Evolutionary conservation across 2,888 invertebrate species (phyloP), one percentile per base, ranked within the genome.

Genomic region (Microdon myrmicae): DNA sequence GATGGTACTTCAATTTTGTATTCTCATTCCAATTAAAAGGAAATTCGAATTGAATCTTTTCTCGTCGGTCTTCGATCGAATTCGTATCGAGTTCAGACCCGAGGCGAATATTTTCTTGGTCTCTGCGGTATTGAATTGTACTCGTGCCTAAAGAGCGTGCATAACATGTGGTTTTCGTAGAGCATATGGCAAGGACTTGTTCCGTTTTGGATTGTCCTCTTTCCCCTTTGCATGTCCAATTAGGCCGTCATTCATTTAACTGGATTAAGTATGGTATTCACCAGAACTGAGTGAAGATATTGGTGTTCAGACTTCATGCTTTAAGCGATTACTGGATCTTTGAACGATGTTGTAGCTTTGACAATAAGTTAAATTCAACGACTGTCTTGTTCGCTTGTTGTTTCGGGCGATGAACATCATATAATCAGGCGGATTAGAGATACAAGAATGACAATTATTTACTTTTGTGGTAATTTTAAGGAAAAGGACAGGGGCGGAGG

Each of bases 81-180:
- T 17, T 32, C 20, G 25, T 51, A 66, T 67, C 66, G 47, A 37
- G 45, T 60, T 55, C 23, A 53, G 53, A 49, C 66, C 55, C 38
- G 9, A 45, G 51, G 68, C 74, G 69, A 68, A 69, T 61, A 53
- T 39, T 53, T 49, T 23, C n/a, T 41, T 32, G 44, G 39, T 59
- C 66, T 35, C 64, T 49, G 43, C 55, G 67, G 67, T 72, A 74
- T 72, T 71, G 39, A 48, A 29, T 34, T 29, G 48, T 34, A 73
- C 70, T 72, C 71, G 71, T 77, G 78, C 72, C 77, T 77, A 77
- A 76, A 77, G 72, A 74, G 75, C 78, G 78, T 78, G 74, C 73
- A 77, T 79, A 78, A 77, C 77, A 79, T 78, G 77, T 77, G 77
- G 77, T 79, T 78, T 78, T 77, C 79, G 74, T 74, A 55, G 70